Percentiles rank a stretch among this genome's conserved stretches.
These are phyloP conservation scores for Megatriorchis doriae DNA, from an alignment of 2,113 vertebrate species.

Conservation along the genomic window DNA sequence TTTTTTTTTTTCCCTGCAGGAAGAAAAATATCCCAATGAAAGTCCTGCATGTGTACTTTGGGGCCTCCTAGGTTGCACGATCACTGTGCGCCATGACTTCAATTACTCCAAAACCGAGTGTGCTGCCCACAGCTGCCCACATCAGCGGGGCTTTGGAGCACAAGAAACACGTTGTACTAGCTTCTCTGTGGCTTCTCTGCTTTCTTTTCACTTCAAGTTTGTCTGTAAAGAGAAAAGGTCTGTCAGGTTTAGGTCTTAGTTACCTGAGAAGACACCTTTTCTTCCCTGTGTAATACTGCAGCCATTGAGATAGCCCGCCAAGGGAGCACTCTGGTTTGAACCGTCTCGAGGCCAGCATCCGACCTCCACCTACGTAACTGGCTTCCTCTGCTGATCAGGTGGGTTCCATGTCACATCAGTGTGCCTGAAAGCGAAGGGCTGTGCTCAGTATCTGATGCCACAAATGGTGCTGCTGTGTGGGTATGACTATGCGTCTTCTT, in stretches of 20 bases:
- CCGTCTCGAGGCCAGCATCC: accelerated
- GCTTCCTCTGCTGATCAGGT: neutral
- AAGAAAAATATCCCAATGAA: neutral
- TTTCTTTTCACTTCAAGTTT: neutral
- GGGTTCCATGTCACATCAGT: neutral
- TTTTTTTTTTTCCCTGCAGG: neutral
- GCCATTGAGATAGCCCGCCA: neutral
- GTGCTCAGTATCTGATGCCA: neutral
- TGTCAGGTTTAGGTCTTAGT: neutral
- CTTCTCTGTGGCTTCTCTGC: neutral
- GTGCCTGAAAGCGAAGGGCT: neutral
- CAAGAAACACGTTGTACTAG: neutral
- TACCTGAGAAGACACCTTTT: neutral
- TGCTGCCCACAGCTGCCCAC: neutral
- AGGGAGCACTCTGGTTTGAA: neutral
- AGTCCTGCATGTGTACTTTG: neutral
- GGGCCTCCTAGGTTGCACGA: neutral
- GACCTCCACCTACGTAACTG: neutral
- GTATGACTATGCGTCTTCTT: neutral
- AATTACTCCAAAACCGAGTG: neutral
- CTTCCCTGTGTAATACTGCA: neutral
- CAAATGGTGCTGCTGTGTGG: neutral
- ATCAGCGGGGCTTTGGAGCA: neutral
- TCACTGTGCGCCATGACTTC: neutral
- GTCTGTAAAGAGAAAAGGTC: neutral